Evolutionary conservation across 1,140 invertebrate species (phyloP).

Genomic region (Drosophila pachea): DNA sequence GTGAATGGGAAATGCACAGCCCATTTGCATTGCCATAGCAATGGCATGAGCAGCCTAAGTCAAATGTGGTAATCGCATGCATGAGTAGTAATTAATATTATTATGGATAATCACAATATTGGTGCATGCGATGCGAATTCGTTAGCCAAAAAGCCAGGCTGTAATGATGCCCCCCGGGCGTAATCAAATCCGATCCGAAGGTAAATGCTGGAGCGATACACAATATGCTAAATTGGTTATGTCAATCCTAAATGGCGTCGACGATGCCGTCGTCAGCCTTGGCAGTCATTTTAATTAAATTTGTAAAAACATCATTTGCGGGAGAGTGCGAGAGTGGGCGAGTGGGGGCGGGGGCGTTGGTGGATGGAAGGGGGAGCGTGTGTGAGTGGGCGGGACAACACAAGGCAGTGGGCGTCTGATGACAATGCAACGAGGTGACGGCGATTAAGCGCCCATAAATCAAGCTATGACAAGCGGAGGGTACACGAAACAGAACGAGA

Average conservation of each 20-base stretch:
- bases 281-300: slow-evolving; percentile 46
- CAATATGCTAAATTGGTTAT: slow-evolving; percentile 12
- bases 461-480: slow-evolving; percentile 20
- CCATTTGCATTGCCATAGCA: too few species aligned
- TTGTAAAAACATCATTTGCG: slow-evolving; percentile 26
- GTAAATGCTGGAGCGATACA: slow-evolving; percentile 1
- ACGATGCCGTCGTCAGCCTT: slow-evolving; percentile 12
- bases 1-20: too few species aligned
- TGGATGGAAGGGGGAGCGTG: neutral
- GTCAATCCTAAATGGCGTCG: slow-evolving; percentile 13
- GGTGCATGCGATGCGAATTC: slow-evolving; percentile 4
- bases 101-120: neutral
- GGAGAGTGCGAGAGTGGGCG: neutral
- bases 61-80: neutral
- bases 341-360: too few species aligned
- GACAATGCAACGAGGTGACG: slow-evolving; percentile 39
- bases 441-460: slow-evolving; percentile 32
- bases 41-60: too few species aligned
- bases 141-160: neutral
- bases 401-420: slow-evolving; percentile 6
- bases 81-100: neutral
- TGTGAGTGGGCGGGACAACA: neutral
- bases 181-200: slow-evolving; percentile 7
- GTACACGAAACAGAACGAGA: slow-evolving; percentile 7
- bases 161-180: neutral